phyloP scores from a whole-genome alignment of 2,797 vertebrate species.

The Lagocephalus sceleratus region DNA sequence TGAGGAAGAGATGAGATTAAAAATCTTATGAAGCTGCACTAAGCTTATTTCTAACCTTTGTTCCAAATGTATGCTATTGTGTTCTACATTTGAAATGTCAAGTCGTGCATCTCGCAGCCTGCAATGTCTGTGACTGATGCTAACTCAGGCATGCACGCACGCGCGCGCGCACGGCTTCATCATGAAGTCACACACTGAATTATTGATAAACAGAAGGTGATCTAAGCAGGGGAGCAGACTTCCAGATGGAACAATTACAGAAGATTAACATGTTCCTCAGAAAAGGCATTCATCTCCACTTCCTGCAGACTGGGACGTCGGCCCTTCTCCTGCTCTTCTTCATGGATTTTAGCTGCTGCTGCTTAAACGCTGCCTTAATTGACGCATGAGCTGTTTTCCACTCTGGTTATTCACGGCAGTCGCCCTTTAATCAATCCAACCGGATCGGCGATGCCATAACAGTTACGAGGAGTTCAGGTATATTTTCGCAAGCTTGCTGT shows the following conservation, averaged over 20 bases:
- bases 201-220: conserved; percentile 45
- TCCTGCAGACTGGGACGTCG: conserved; percentile 25
- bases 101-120: too few relatives aligned
- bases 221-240: conserved; percentile 40
- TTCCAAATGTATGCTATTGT: too few relatives aligned
- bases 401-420: not conserved
- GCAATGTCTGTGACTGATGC: too few relatives aligned
- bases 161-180: not conserved
- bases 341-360: conserved; percentile 12
- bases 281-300: conserved; percentile 40
- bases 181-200: conserved; percentile 27
- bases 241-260: conserved; percentile 54
- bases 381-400: not conserved
- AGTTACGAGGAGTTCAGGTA: too few relatives aligned
- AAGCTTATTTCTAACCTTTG: too few relatives aligned
- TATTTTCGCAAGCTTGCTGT: too few relatives aligned
- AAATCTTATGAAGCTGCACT: too few relatives aligned
- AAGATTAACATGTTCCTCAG: conserved; percentile 33
- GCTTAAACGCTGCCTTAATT: not conserved
- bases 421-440: too few relatives aligned
- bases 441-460: not conserved
- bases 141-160: not conserved
- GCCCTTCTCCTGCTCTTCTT: not conserved
- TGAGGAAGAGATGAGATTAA: too few relatives aligned
- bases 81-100: too few relatives aligned